Evolutionary conservation across 2,797 vertebrate genomes (phyloP), one percentile per base, ranked within the genome.

Genomic region (Enteromius mattozi): DNA sequence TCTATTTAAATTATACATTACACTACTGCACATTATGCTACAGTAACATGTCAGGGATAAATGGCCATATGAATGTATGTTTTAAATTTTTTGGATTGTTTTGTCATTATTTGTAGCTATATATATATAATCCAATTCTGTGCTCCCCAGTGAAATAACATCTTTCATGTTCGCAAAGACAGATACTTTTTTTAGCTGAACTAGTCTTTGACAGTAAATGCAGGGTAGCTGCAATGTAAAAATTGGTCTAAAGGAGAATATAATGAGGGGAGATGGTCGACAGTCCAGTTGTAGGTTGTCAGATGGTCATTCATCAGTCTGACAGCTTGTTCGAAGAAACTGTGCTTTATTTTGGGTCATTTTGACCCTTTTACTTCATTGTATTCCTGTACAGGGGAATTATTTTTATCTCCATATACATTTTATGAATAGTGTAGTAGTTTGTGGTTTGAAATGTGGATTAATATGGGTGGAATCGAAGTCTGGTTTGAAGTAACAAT

Each of bases 191-290:
- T 75, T 54, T n/a, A 13, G 12, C 12, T 51, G 17, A 51, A 51
- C 33, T 56, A 14, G 7, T 59, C 33, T n/a, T 76, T 59, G 51
- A 76, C 51, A 65, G 37, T 63, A 78, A 65, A 30, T 47, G n/a
- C 76, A 65, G 24, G 42, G 37, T 21, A 61, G n/a, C 4, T 42
- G 14, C 16, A 6, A 30, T 30, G 40, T 61, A 78, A 65, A 45
- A 37, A 61, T 78, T 4, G 0, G 56, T 42, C 51, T 61, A 37
- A 47, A 47, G n/a, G 16, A 42, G 45, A 69, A 69, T 68, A 49
- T 80, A 80, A 69, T 80, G 63, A 69, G 42, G 40, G n/a, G 24
- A 65, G 45, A 69, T 35, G 17, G 12, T 80, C 45, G 61, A 78
- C 56, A 65, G 59, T 47, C 59, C 56, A 65, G 75, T 33, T 78